Base-by-base conservation (phyloP, 2,888 invertebrate genomes). In the Macaria liturata region DNA sequence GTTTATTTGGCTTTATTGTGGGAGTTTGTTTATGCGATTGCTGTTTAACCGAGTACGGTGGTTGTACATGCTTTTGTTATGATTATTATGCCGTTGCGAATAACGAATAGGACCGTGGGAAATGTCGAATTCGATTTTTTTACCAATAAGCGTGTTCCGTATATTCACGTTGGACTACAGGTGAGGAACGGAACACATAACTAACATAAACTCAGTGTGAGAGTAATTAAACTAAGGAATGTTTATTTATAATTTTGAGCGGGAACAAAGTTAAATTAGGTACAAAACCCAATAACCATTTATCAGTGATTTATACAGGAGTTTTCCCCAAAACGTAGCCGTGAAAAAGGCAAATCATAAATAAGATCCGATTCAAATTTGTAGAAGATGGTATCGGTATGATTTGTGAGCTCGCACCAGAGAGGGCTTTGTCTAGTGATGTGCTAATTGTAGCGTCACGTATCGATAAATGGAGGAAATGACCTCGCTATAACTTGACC, bases 351-450 rank as follows among this genome's bases (percentile, higher is more conserved):
- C 91, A 88, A 91, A 91, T 91, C 91, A 88, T 92, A 92, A 92
- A 92, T 91, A 91, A 91, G 90, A 90, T 91, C 91, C 91, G 92
- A 91, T 91, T 92, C 92, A 92, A 92, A 92, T 92, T 92, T 92
- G 91, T 92, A 88, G 88, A 91, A 91, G 92, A 92, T 92, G 88
- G 80, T 92, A 92, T 92, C 92, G 73, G 76, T 83, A 86, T 92
- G 92, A 92, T 91, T 92, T 92, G 83, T 92, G 78, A 84, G 84
- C 90, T 91, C 90, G 88, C 88, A 88, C 88, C 86, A 89, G 84
- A 86, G 83, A 87, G 83, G 83, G 83, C 83, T 83, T 77, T 81
- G 80, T 83, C 85, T 91, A 91, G 91, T 91, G 91, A 88, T 86
- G 91, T 81, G 85, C 90, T 88, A 86, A 91, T 87, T 86, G 81